A percentile compares a stretch with the other conserved stretches of the same genome.
phyloP scores from a whole-genome alignment of 2,888 invertebrate genomes.

The Xanthia icteritia region DNA sequence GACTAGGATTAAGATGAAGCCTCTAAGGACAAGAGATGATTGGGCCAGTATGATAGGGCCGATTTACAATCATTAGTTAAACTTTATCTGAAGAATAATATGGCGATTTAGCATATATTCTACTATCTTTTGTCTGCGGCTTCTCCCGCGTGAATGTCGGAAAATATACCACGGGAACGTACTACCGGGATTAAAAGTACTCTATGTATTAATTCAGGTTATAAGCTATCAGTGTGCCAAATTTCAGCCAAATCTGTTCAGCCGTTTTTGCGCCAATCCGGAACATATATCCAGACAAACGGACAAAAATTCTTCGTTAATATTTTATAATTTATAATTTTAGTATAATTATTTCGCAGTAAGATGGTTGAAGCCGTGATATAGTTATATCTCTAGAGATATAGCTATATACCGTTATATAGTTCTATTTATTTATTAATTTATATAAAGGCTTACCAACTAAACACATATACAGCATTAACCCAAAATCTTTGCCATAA shows the following conservation, averaged over 20 bases:
- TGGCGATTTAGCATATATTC: not conserved
- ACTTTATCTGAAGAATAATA: not conserved
- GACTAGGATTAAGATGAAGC: slow-evolving; percentile 44
- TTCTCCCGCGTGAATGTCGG: no score
- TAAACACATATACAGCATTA: no score
- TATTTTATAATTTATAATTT: no score
- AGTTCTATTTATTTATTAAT: no score
- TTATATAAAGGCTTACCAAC: no score
- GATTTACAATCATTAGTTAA: not conserved
- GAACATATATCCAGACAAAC: no score
- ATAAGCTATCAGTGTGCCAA: not conserved
- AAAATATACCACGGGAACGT: not conserved
- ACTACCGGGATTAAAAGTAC: not conserved
- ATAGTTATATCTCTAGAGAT: no score
- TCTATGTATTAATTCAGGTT: not conserved
- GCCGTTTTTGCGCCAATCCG: not conserved
- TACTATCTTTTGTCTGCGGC: not conserved
- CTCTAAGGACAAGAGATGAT: not conserved
- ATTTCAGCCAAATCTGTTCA: not conserved
- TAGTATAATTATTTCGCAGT: no score
- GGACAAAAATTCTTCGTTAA: no score
- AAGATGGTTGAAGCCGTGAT: no score
- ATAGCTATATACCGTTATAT: no score
- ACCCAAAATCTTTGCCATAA: no score
- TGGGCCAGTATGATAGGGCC: not conserved